These are phyloP conservation scores for Crossaster papposus DNA, from an alignment of 53 echinoderm and acorn worm genomes.

Conservation along the genomic window DNA sequence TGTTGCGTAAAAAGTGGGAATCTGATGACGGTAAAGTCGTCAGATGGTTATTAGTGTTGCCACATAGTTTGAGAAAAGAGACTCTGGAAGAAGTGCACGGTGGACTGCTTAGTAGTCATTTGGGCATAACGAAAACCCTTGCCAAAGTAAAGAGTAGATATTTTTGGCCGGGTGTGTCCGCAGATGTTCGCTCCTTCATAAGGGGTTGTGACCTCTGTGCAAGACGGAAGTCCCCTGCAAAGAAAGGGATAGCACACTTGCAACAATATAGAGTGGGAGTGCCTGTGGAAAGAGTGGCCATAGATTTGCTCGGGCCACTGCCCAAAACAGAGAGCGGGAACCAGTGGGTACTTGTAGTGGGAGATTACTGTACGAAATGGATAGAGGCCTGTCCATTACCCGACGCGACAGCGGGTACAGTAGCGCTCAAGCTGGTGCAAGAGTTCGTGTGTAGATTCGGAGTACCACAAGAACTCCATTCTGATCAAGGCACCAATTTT, in stretches of 20 bases:
- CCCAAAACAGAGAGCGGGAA: slow-evolving; percentile 53
- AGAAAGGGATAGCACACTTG: slow-evolving; percentile 27
- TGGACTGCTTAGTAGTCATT: slow-evolving; percentile 31
- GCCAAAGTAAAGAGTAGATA: slow-evolving; percentile 45
- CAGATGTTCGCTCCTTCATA: slow-evolving; percentile 19
- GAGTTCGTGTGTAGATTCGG: slow-evolving; percentile 70
- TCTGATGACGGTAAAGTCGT: slow-evolving; percentile 43
- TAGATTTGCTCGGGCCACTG: slow-evolving; percentile 54
- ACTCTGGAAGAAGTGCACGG: slow-evolving; percentile 57
- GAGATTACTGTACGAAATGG: slow-evolving; percentile 68
- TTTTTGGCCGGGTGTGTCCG: slow-evolving; percentile 37
- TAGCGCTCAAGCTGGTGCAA: slow-evolving; percentile 52
- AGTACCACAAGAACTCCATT: slow-evolving; percentile 49
- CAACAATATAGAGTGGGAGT: slow-evolving; percentile 19
- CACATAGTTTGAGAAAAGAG: slow-evolving; percentile 10
- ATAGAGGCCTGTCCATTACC: slow-evolving; percentile 58
- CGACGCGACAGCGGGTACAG: slow-evolving; percentile 48
- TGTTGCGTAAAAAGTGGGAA: slow-evolving; percentile 2
- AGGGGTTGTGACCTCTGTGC: slow-evolving; percentile 56
- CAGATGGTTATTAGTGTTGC: slow-evolving; percentile 29
- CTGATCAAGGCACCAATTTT: slow-evolving; percentile 61
- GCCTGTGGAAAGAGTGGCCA: slow-evolving; percentile 55
- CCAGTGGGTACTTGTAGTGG: slow-evolving; percentile 51
- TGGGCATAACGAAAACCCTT: slow-evolving; percentile 52
- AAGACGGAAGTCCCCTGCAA: slow-evolving; percentile 37